Percentiles rank a stretch among this genome's conserved stretches.
Conservation (phyloP, 2,113 vertebrate species). For the Grallaria varia region DNA sequence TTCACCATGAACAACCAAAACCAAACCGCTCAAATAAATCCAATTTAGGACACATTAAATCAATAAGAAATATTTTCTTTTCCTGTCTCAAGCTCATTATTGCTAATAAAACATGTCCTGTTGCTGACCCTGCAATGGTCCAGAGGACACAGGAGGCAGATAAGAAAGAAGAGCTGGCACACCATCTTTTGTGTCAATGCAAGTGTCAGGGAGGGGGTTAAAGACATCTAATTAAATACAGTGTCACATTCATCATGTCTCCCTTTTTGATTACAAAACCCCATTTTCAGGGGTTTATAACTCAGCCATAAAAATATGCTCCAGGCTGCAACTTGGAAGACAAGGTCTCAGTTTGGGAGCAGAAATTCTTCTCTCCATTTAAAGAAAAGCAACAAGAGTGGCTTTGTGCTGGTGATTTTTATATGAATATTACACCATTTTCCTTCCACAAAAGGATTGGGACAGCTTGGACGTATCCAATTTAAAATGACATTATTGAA, state of each 20-base stretch:
- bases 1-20: constrained; percentile 2
- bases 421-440: constrained; percentile 13
- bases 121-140: constrained; percentile 20
- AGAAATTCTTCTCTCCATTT: constrained; percentile 30
- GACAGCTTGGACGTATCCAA: constrained; percentile 22
- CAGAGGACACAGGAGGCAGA: not conserved
- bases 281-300: not conserved
- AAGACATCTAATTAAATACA: constrained; percentile 38
- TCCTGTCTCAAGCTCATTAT: constrained; percentile 36
- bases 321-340: constrained; percentile 33
- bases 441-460: constrained; percentile 32
- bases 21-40: constrained; percentile 36
- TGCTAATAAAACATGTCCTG: constrained; percentile 43
- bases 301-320: not conserved
- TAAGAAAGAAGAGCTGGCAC: constrained; percentile 13
- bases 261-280: constrained; percentile 1
- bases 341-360: constrained; percentile 31
- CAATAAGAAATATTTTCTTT: constrained; percentile 33
- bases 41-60: constrained; percentile 26
- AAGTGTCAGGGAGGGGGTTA: not conserved
- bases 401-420: constrained; percentile 31
- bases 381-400: constrained; percentile 54
- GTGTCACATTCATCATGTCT: not conserved
- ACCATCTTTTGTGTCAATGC: not conserved
- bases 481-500: constrained; percentile 58